Evolutionary conservation across 1,140 invertebrate species (phyloP), one percentile per base, ranked within the genome.

Genomic region (Euura saliciscinereae): DNA sequence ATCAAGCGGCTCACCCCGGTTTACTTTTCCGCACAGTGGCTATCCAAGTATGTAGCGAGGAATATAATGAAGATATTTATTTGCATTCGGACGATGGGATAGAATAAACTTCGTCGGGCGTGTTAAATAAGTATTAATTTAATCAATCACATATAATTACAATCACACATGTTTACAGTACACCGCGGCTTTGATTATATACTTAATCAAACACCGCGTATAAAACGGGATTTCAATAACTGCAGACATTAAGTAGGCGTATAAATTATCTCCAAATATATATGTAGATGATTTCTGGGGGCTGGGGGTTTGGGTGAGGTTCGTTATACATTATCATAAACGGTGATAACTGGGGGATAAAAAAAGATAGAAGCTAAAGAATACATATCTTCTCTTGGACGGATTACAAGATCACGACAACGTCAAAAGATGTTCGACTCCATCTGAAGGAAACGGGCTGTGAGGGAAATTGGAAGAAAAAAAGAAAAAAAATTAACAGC

Each of bases 101-200:
- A 68, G 51, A 68, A 64, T 8, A 28, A 72, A 59, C n/a, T 43
- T 10, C n/a, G 43, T 51, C 3, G n/a, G 43, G 45, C 6, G 42
- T 51, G 77, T 84, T 84, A 84, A 83, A 83, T 83, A 83, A 73
- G 68, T 78, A 82, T 74, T 75, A 59, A 59, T 78, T 83, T 79
- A 80, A 81, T 82, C 77, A 81, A 81, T 80, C 72, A 80, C 77
- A 78, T 80, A 80, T 74, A 82, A 79, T 83, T 84, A 84, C 77
- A 84, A 81, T 84, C 82, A 84, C 81, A 84, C 76, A 73, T 80
- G 74, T 79, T 78, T 81, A 72, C 72, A 70, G 75, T 74, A 71
- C 72, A 75, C 76, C 76, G 5, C 51, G 13, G 51, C 51, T 28
- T 28, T 1, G 51, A 28, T 28, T 28, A 28, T 28, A 28, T 28